Conservation (phyloP, 2,888 invertebrate species). For the Leptinotarsa rubiginosa region DNA sequence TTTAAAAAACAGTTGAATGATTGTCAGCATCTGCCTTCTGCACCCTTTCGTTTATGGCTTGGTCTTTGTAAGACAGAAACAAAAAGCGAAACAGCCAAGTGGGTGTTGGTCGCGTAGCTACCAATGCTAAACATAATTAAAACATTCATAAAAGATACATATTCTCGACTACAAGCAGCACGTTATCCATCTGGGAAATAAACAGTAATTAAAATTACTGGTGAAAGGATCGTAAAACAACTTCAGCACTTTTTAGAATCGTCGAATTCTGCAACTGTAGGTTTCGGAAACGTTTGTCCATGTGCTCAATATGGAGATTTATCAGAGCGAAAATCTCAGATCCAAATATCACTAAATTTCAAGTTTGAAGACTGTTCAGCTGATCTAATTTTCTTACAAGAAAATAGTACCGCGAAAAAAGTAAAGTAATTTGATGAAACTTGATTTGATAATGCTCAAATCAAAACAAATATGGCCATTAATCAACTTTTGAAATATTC, state of each 20-base stretch:
- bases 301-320: too few species aligned
- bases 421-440: too few species aligned
- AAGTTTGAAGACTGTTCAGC: too few species aligned
- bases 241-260: constrained; percentile 5
- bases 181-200: constrained; percentile 51
- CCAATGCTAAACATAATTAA: constrained; percentile 2
- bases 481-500: too few species aligned
- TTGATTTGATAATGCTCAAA: too few species aligned
- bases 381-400: too few species aligned
- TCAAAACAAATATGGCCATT: too few species aligned
- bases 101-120: constrained; percentile 4
- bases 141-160: constrained; percentile 28
- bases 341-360: too few species aligned
- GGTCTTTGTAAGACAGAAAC: not conserved
- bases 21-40: not conserved
- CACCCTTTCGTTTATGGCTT: not conserved
- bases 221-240: constrained; percentile 1
- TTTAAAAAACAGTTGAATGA: not conserved
- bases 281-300: too few species aligned
- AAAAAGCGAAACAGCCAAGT: not conserved
- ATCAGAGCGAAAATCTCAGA: too few species aligned
- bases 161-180: constrained; percentile 36
- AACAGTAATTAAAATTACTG: constrained; percentile 43
- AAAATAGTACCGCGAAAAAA: too few species aligned
- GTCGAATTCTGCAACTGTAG: not conserved